phyloP scores from a whole-genome alignment of 2,797 vertebrate species.

The Nasua narica region DNA sequence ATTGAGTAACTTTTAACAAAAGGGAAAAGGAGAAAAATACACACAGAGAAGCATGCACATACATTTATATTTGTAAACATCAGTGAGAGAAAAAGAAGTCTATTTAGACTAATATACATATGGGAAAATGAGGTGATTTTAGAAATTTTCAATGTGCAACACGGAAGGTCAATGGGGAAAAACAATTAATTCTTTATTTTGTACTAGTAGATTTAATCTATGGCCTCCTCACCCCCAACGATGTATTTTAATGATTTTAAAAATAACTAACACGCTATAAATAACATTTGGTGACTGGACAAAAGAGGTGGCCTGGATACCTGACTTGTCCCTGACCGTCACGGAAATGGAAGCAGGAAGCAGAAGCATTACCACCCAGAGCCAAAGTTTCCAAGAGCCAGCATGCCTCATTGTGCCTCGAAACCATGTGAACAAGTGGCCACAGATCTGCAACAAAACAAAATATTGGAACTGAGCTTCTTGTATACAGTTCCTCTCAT shows the following conservation, averaged over 20 bases:
- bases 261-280: conserved; percentile 10
- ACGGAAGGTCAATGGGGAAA: background rate
- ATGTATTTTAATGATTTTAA: conserved; percentile 2
- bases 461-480: conserved; percentile 37
- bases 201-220: background rate
- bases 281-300: conserved; percentile 13
- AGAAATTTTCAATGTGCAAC: background rate
- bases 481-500: background rate
- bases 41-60: background rate
- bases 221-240: background rate
- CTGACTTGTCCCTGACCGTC: conserved; percentile 89
- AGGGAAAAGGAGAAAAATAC: background rate
- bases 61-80: conserved; percentile 22
- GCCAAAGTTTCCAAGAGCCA: conserved; percentile 87
- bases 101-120: background rate
- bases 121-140: background rate
- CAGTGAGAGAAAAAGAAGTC: background rate
- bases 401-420: conserved; percentile 87
- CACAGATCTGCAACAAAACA: conserved; percentile 85
- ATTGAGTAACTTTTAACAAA: background rate
- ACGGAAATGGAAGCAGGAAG: conserved; percentile 86
- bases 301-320: conserved; percentile 80
- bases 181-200: conserved; percentile 19
- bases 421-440: conserved; percentile 84
- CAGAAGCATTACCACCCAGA: conserved; percentile 85